Conservation (phyloP, 2,113 vertebrate species). For the Aptenodytes forsteri region DNA sequence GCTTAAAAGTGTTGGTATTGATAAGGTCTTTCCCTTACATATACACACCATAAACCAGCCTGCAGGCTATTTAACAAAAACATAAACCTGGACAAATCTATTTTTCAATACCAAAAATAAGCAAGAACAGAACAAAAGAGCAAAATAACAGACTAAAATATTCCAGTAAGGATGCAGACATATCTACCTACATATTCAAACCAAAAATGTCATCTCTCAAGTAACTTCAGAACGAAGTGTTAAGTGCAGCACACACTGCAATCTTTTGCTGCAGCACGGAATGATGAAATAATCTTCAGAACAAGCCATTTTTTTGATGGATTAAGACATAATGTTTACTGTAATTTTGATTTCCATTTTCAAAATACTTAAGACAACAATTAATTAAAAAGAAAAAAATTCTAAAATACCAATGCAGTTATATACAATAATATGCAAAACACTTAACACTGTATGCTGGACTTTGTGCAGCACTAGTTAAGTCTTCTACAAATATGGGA, state of each 20-base stretch:
- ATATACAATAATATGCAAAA: background rate
- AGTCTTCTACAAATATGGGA: background rate
- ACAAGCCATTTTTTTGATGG: background rate
- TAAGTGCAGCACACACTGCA: background rate
- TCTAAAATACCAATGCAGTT: background rate
- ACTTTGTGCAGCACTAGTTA: background rate
- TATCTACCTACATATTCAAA: background rate
- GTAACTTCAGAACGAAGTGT: background rate
- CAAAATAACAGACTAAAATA: background rate
- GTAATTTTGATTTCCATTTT: background rate
- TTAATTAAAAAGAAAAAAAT: background rate
- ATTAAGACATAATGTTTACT: background rate
- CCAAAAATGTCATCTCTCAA: background rate
- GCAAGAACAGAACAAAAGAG: background rate
- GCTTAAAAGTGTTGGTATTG: background rate
- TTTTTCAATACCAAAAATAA: background rate
- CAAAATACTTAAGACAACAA: background rate
- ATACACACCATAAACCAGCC: background rate
- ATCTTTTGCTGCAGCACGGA: background rate
- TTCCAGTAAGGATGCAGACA: background rate
- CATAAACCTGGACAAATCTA: background rate
- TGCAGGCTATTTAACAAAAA: background rate
- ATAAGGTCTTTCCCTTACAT: rapidly evolving
- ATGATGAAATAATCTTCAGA: background rate
- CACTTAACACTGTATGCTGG: background rate